Evolutionary conservation across 2,888 invertebrate genomes (phyloP).

Genomic region (Crematogaster levior): DNA sequence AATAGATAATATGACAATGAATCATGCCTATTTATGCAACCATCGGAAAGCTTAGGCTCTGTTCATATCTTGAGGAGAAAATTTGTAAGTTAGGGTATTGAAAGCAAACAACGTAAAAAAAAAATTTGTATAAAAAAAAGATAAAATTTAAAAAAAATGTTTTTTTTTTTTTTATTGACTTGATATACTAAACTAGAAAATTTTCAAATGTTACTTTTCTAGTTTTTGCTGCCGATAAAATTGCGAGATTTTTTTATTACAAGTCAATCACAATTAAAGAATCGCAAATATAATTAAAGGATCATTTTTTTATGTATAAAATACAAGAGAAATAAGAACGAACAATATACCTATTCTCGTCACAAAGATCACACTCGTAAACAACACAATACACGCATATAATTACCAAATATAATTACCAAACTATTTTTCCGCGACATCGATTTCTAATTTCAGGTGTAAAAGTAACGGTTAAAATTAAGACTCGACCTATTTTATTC

Average conservation of each 20-base stretch:
- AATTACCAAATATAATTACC: no score
- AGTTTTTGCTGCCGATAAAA: background rate
- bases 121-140: background rate
- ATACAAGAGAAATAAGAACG: background rate
- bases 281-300: background rate
- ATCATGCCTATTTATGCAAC: background rate
- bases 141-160: background rate
- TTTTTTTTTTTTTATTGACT: no score
- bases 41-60: background rate
- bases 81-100: background rate
- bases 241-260: background rate
- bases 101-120: background rate
- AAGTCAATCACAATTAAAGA: background rate
- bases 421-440: background rate
- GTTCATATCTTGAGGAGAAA: background rate
- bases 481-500: conserved; percentile 34
- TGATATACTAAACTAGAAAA: background rate
- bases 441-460: background rate
- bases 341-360: background rate
- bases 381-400: no score
- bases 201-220: background rate
- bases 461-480: conserved; percentile 15
- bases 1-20: conserved; percentile 22
- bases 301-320: no score
- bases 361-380: background rate